These are phyloP conservation scores for Nomada lathburiana DNA, from an alignment of 2,888 invertebrate species.

Conservation along the genomic window DNA sequence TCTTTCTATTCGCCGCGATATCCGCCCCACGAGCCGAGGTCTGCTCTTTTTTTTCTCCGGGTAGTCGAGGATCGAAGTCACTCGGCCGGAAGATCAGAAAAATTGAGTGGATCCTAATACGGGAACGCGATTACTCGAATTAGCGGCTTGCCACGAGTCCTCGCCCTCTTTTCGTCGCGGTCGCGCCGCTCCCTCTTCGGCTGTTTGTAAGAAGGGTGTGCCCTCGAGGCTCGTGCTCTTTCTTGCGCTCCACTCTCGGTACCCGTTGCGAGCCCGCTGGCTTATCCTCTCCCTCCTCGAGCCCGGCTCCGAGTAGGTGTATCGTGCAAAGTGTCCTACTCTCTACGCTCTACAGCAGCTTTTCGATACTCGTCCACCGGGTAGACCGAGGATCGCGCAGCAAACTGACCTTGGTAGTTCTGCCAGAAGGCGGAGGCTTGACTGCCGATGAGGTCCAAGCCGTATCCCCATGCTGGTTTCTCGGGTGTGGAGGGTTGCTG, in stretches of 20 bases:
- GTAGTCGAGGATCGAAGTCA: slow-evolving; percentile 74
- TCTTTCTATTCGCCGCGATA: slow-evolving; percentile 6
- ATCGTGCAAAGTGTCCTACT: not conserved
- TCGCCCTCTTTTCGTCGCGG: slow-evolving; percentile 55
- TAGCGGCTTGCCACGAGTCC: slow-evolving; percentile 67
- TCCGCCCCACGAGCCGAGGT: not conserved
- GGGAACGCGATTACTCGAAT: slow-evolving; percentile 81
- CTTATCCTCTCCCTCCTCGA: slow-evolving; percentile 8
- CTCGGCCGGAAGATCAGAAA: slow-evolving; percentile 81
- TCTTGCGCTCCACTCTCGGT: slow-evolving; percentile 42
- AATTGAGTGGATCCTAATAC: slow-evolving; percentile 83
- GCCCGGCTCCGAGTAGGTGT: not conserved
- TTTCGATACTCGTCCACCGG: not conserved
- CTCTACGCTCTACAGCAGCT: too few species aligned
- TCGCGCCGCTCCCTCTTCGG: slow-evolving; percentile 11
- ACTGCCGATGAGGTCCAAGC: slow-evolving; percentile 93
- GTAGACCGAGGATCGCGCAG: not conserved
- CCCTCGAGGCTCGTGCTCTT: slow-evolving; percentile 32
- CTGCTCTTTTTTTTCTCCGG: slow-evolving; percentile 63
- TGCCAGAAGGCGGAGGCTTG: slow-evolving; percentile 94
- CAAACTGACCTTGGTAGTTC: slow-evolving; percentile 93
- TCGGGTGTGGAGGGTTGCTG: slow-evolving; percentile 84
- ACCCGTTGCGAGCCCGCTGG: slow-evolving; percentile 26
- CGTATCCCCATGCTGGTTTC: slow-evolving; percentile 89
- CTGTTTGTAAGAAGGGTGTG: slow-evolving; percentile 31